These are phyloP conservation scores for Pentalonia nigronervosa DNA, from an alignment of 1,140 invertebrate genomes.

Conservation along the genomic window DNA sequence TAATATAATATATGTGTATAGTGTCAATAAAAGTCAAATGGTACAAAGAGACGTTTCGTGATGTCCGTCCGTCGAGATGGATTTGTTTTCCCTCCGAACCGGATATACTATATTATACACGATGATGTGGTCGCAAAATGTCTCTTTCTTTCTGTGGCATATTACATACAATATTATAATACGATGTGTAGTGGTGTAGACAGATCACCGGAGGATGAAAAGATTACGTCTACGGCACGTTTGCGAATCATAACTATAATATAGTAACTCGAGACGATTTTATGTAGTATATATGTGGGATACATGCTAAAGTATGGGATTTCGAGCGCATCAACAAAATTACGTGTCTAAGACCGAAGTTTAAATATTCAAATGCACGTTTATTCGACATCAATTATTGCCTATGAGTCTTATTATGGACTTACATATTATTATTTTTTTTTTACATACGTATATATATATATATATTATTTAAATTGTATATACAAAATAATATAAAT, in stretches of 20 bases:
- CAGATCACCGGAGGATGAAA: background rate
- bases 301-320: background rate
- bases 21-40: constrained; percentile 1
- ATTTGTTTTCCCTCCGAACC: constrained; percentile 31
- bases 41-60: constrained; percentile 19
- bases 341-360: background rate
- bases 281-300: background rate
- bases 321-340: background rate
- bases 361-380: background rate
- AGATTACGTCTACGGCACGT: constrained; percentile 43
- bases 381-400: background rate
- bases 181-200: background rate
- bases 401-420: background rate
- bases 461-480: too few relatives aligned
- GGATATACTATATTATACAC: background rate
- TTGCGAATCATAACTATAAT: constrained; percentile 29
- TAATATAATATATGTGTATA: background rate
- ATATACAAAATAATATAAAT: too few relatives aligned
- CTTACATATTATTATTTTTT: too few relatives aligned
- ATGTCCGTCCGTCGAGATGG: constrained; percentile 36
- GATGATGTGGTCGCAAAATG: constrained; percentile 8
- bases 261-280: constrained; percentile 39
- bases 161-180: background rate
- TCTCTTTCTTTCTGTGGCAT: background rate
- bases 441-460: too few relatives aligned